A percentile compares a stretch with the other conserved stretches of the same genome.
phyloP scores from a whole-genome alignment of 2,797 vertebrate genomes.

The Neosilurus hyrtlii region DNA sequence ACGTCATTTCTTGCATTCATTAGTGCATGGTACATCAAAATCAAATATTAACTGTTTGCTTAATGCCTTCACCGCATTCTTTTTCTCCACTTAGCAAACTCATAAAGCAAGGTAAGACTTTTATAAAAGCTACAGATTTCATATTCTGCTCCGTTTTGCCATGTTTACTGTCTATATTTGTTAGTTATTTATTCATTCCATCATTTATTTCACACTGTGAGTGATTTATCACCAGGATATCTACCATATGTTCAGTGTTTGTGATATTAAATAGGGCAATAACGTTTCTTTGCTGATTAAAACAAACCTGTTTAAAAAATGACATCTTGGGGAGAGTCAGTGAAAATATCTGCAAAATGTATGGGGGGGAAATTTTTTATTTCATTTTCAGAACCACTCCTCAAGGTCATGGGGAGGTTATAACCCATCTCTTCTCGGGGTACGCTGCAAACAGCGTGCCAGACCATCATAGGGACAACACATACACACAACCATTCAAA shows the following conservation, averaged over 20 bases:
- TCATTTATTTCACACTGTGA: not conserved
- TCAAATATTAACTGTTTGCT: not conserved
- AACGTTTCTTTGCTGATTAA: too few species aligned
- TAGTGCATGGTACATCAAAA: not conserved
- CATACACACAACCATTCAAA: too few species aligned
- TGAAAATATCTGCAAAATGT: too few species aligned
- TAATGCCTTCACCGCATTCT: not conserved
- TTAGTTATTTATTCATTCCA: not conserved
- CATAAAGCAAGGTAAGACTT: constrained; percentile 18
- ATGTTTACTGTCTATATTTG: not conserved
- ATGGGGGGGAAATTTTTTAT: too few species aligned
- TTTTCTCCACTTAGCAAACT: constrained; percentile 6
- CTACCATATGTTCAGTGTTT: not conserved
- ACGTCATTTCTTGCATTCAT: constrained; percentile 6
- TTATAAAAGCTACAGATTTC: not conserved
- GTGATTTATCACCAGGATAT: not conserved
- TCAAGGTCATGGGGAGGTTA: too few species aligned
- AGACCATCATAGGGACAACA: too few species aligned
- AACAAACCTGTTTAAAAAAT: too few species aligned
- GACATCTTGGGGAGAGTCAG: too few species aligned
- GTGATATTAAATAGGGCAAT: not conserved
- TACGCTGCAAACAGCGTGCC: too few species aligned
- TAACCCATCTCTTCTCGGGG: too few species aligned
- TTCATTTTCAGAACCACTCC: too few species aligned
- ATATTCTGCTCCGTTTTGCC: not conserved